Evolutionary conservation across 2,888 invertebrate genomes (phyloP), one percentile per base, ranked within the genome.

Genomic region (Athetis lepigone): DNA sequence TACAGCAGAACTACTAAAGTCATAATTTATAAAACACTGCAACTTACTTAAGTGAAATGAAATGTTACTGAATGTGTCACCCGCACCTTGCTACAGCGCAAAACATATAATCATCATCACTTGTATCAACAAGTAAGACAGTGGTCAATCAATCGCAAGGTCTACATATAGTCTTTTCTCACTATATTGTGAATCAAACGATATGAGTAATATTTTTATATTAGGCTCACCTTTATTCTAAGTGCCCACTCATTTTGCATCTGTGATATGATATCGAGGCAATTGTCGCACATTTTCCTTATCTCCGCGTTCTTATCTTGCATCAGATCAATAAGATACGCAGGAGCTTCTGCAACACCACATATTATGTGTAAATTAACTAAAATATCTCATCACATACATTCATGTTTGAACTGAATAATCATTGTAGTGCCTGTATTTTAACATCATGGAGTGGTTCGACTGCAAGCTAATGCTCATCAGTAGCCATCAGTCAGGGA

Each of bases 271-370:
- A 99, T 98, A 89, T 99, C 99, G 70, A 99, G 96, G 77, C 99
- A 99, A 68, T 97, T 97, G 90, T 99, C 99, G 90, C 99, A 99
- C 83, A 99, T 97, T 94, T 98, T 98, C 74, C 99, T 96, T 70
- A 99, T 98, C 88, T 98, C 97, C 69, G 97, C 96, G 92, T 99
- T 99, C 91, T 99, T 98, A 90, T 99, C 99, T 92, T 99, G 98
- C 97, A 99, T 98, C 83, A 99, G 95, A 92, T 99, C 99, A 75
- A 99, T 98, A 63, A 99, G 96, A 91, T 99, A 99, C 7, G 98
- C 98, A 19, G 99, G 98, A 27, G 98, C 98, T 91, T 99, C 98
- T 97, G 95, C 27, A 95, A 94, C 7, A 51, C 9, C 25, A 69
- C 51, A 39, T 1, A 43, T 25, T 7, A n/a, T n/a, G n/a, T n/a